These are phyloP conservation scores for Pedicia rivosa DNA, from an alignment of 2,888 invertebrate species.

Conservation along the genomic window DNA sequence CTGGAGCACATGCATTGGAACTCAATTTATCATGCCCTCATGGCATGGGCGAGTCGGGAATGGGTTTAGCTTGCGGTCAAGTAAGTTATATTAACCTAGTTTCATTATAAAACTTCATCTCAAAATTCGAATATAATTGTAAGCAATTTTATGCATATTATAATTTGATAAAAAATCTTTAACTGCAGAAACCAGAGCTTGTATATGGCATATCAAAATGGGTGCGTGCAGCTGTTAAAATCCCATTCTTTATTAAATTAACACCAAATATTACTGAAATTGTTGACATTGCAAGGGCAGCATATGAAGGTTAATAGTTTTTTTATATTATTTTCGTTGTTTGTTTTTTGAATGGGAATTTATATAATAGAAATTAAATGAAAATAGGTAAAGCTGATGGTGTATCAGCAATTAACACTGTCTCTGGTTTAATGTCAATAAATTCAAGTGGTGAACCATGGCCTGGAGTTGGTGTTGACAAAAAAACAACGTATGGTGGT, in stretches of 20 bases:
- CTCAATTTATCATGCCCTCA: conserved; percentile 96
- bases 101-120: too few relatives aligned
- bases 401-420: conserved; percentile 95
- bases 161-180: too few relatives aligned
- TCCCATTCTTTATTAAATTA: conserved; percentile 94
- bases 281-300: conserved; percentile 74
- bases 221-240: conserved; percentile 71
- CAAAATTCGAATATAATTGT: too few relatives aligned
- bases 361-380: conserved; percentile 3
- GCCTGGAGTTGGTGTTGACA: conserved; percentile 71
- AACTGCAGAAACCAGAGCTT: conserved; percentile 64
- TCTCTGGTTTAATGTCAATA: conserved; percentile 86
- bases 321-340: neutral
- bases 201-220: conserved; percentile 82
- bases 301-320: conserved; percentile 53
- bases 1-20: conserved; percentile 91
- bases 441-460: conserved; percentile 70
- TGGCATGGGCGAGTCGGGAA: conserved; percentile 96
- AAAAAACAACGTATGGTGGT: conserved; percentile 85
- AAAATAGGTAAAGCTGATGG: conserved; percentile 82
- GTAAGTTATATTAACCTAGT: conserved; percentile 27
- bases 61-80: conserved; percentile 98
- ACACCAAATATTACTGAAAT: conserved; percentile 97
- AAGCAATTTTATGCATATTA: too few relatives aligned
- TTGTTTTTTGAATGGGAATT: neutral